These are phyloP conservation scores for Marmota monax DNA, from an alignment of 2,113 vertebrate species.

Conservation along the genomic window DNA sequence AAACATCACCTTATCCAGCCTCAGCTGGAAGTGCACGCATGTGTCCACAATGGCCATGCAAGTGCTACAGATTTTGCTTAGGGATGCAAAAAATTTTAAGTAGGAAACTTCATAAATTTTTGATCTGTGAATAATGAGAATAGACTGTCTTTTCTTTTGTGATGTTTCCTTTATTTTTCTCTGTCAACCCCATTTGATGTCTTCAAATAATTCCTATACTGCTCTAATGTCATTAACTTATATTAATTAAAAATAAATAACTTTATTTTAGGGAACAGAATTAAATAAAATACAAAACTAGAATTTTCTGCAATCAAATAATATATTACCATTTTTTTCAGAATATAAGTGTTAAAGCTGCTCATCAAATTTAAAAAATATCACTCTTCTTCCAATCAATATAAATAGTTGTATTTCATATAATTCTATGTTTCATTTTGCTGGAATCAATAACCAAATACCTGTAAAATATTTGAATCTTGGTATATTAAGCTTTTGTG, in stretches of 20 bases:
- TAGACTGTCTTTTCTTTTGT: background rate
- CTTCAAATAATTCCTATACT: slow-evolving; percentile 1
- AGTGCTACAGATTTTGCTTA: background rate
- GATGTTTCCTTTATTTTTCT: background rate
- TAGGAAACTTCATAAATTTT: background rate
- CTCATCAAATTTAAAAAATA: background rate
- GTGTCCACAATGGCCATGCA: background rate
- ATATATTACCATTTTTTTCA: background rate
- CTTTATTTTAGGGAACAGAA: slow-evolving; percentile 1
- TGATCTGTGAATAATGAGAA: background rate
- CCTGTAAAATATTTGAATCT: background rate
- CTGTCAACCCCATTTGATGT: background rate
- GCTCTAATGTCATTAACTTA: background rate
- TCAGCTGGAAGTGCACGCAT: no score
- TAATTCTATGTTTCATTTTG: slow-evolving; percentile 3
- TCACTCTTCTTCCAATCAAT: background rate
- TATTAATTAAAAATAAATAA: slow-evolving; percentile 14
- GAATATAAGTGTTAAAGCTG: slow-evolving; percentile 7
- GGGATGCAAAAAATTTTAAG: background rate
- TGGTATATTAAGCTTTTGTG: background rate
- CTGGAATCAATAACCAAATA: background rate
- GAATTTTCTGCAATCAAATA: slow-evolving; percentile 2
- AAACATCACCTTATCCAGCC: background rate
- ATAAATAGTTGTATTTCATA: background rate
- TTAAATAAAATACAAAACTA: background rate